These are phyloP conservation scores for Catharus ustulatus DNA, from an alignment of 2,797 vertebrate genomes.

Conservation along the genomic window DNA sequence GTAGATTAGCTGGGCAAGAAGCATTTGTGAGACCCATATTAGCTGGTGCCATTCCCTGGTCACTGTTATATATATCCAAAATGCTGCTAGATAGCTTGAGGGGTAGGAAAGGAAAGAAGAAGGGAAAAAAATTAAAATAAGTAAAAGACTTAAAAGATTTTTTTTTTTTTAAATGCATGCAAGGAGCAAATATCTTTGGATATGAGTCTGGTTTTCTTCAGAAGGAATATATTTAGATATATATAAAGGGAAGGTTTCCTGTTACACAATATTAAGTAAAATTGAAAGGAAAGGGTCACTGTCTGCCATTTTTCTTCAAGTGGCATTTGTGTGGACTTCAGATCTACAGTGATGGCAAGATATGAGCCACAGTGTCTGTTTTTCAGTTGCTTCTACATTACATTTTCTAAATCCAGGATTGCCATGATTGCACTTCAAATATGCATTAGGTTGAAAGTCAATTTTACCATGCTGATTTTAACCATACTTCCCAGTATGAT, in stretches of 20 bases:
- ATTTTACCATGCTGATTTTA: slow-evolving; percentile 12
- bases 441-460: neutral
- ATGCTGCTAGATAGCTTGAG: slow-evolving; percentile 87
- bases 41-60: slow-evolving; percentile 87
- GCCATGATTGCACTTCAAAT: neutral
- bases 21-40: slow-evolving; percentile 87
- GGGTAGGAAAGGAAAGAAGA: slow-evolving; percentile 33
- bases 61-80: slow-evolving; percentile 91
- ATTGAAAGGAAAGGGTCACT: neutral
- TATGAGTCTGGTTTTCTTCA: neutral
- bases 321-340: neutral
- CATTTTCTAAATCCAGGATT: slow-evolving; percentile 15
- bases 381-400: neutral
- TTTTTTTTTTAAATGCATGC: neutral
- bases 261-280: neutral
- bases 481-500: neutral
- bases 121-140: neutral
- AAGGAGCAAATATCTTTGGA: neutral
- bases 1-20: slow-evolving; percentile 86
- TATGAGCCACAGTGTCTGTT: neutral
- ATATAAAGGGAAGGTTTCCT: neutral
- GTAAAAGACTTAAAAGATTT: neutral
- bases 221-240: neutral
- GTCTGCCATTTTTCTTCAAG: neutral
- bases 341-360: neutral